These are phyloP conservation scores for Meriones unguiculatus DNA, from an alignment of 2,113 vertebrate species.

Conservation along the genomic window DNA sequence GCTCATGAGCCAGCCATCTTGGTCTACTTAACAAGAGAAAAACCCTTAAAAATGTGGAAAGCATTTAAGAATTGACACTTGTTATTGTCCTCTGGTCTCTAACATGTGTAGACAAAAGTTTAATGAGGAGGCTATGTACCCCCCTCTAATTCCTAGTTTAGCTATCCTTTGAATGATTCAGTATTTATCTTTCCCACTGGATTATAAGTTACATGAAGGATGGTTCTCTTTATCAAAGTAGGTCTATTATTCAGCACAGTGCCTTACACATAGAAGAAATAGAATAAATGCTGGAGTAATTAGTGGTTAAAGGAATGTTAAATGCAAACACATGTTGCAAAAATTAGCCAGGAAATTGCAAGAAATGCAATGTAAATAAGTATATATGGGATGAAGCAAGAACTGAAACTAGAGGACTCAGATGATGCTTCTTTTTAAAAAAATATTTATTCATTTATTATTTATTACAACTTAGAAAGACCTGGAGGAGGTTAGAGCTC, in stretches of 20 bases:
- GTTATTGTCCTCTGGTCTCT: neutral
- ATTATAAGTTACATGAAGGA: neutral
- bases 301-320: neutral
- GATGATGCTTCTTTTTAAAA: neutral
- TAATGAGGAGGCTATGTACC: neutral
- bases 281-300: neutral
- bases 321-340: neutral
- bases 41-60: neutral
- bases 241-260: neutral
- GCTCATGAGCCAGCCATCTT: neutral
- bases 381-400: neutral
- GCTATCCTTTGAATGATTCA: neutral
- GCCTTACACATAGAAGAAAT: neutral
- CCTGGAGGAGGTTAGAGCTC: no score
- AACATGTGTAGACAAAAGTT: neutral
- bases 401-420: neutral
- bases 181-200: neutral
- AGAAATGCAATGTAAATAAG: neutral
- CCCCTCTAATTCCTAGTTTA: neutral
- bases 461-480: no score
- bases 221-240: constrained; percentile 18
- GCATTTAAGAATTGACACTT: neutral
- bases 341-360: neutral
- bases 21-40: neutral
- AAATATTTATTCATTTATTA: no score